Base-by-base conservation (phyloP, 2,888 invertebrate species). In the Tuberolachnus salignus region DNA sequence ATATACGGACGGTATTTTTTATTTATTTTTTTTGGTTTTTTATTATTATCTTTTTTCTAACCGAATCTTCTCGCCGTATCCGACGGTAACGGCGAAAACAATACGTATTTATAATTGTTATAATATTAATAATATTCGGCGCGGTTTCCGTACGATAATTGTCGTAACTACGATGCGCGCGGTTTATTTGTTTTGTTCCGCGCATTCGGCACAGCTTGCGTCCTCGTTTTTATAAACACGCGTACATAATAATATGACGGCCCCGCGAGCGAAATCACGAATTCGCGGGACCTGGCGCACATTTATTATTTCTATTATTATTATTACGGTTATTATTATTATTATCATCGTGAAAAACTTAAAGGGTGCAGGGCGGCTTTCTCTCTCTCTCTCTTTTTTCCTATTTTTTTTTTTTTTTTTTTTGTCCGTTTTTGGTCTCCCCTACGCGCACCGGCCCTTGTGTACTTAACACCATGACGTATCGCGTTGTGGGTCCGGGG, bases 401-500 rank as follows among this genome's bases (percentile, higher is more conserved):
- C n/a, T n/a, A n/a, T 34, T 34, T 34, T 34, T 34, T 70, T 44
- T 49, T 19, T 34, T 59, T 74, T 67, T 66, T 67, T 34, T 34
- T 34, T 34, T 34, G 3, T 34, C 34, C 34, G 6, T 3, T 34
- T 4, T 66, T n/a, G 1, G 34, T 67, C 75, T 59, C 46, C 67
- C 59, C 21, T 67, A 26, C 67, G 49, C 66, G 34, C 34, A 34
- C 34, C 34, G 34, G 34, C 67, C 75, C 75, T 78, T 78, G 75
- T 78, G 75, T 78, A 78, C 75, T 78, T 78, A 78, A 78, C 75
- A 78, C 75, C 75, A 78, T 78, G 75, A 78, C 75, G 75, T 78
- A 78, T 78, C 75, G 75, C 67, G 75, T 57, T 66, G 66, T 26
- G 57, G 57, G 75, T 67, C 75, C 19, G 64, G n/a, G 75, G 44